A percentile compares a stretch with the other conserved stretches of the same genome.
Conservation (phyloP, 2,888 invertebrate species). For the Meiosimyza platycephala region DNA sequence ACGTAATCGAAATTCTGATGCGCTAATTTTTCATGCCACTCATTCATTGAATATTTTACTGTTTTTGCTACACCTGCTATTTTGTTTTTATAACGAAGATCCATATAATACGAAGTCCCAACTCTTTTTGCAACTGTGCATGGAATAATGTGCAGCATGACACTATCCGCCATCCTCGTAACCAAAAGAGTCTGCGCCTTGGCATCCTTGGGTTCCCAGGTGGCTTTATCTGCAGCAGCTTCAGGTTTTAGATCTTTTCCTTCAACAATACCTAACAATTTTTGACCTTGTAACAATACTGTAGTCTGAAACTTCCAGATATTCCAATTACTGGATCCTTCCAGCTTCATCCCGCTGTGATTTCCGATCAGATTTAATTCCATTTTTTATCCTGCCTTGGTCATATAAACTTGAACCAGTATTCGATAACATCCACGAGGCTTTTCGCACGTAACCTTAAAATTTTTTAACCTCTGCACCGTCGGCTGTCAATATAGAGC, state of each 20-base stretch:
- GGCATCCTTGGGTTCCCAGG: background rate
- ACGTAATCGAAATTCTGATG: too few relatives aligned
- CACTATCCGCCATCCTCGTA: background rate
- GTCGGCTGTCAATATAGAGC: too few relatives aligned
- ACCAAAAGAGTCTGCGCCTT: background rate
- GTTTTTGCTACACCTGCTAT: background rate
- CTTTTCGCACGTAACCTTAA: too few relatives aligned
- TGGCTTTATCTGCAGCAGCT: too few relatives aligned
- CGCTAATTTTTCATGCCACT: too few relatives aligned
- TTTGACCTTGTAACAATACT: background rate
- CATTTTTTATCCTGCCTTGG: background rate
- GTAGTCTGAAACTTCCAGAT: slow-evolving; percentile 4
- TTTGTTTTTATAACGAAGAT: background rate
- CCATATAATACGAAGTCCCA: background rate
- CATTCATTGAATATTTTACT: background rate
- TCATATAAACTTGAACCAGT: background rate
- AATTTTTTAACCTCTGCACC: too few relatives aligned
- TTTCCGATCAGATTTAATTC: background rate
- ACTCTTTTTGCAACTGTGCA: background rate
- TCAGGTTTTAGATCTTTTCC: too few relatives aligned
- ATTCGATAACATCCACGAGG: too few relatives aligned
- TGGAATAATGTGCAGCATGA: too few relatives aligned
- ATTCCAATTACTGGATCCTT: background rate
- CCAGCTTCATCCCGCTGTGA: background rate
- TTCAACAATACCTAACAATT: too few relatives aligned